Conservation (phyloP, 2,113 vertebrate species). For the Caretta caretta region DNA sequence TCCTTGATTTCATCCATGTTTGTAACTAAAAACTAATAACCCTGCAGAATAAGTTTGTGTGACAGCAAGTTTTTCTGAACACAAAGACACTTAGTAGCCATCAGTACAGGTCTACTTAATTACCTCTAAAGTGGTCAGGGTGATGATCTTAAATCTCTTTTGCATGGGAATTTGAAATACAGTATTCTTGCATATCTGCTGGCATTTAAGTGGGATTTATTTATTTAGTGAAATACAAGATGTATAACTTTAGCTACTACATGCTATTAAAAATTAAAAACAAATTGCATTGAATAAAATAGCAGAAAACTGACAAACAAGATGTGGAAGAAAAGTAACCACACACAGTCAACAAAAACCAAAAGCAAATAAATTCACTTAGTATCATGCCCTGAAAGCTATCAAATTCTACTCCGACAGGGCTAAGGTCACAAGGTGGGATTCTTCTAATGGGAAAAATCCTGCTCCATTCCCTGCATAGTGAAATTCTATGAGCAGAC, state of each 20-base stretch:
- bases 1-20: not conserved
- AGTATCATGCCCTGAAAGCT: not conserved
- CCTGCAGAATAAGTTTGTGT: not conserved
- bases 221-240: not conserved
- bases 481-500: not conserved
- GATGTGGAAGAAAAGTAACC: not conserved
- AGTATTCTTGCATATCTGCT: not conserved
- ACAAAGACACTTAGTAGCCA: not conserved
- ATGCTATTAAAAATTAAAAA: not conserved
- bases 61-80: not conserved
- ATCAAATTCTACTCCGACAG: not conserved
- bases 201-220: not conserved
- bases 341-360: not conserved
- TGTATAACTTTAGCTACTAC: not conserved
- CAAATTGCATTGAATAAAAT: not conserved
- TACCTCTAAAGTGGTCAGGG: not conserved
- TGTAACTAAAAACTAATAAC: not conserved
- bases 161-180: not conserved
- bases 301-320: not conserved
- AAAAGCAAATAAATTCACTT: not conserved
- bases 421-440: not conserved
- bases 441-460: not conserved
- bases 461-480: not conserved
- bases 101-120: not conserved
- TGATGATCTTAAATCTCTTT: fast-evolving